These are phyloP conservation scores for Lepilemur septentrionalis DNA, from an alignment of 2,797 vertebrate genomes.

Conservation along the genomic window DNA sequence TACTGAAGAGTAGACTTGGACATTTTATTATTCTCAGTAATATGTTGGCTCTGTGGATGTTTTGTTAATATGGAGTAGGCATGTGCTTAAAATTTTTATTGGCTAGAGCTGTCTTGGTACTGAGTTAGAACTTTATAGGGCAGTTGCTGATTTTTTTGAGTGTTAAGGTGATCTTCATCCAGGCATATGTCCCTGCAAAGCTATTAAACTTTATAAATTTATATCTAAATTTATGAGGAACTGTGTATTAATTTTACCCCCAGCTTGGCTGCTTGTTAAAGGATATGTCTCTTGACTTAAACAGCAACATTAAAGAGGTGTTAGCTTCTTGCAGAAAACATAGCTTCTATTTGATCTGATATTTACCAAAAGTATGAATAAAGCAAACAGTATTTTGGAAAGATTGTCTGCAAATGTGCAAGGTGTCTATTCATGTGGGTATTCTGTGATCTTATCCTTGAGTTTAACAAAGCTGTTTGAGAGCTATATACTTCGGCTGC, in stretches of 20 bases:
- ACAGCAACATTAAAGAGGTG: background rate
- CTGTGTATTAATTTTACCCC: background rate
- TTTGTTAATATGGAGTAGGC: background rate
- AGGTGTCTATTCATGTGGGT: background rate
- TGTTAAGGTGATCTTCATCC: background rate
- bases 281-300: background rate
- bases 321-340: background rate
- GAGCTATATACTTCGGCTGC: background rate
- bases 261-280: background rate
- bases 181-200: background rate
- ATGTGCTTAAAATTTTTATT: background rate
- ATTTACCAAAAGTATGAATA: slow-evolving; percentile 2
- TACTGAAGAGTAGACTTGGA: background rate
- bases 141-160: slow-evolving; percentile 3
- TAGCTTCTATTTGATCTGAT: slow-evolving; percentile 31
- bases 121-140: background rate
- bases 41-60: background rate
- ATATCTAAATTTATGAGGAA: slow-evolving; percentile 7
- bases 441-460: background rate
- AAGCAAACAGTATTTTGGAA: background rate
- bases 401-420: background rate
- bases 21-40: background rate
- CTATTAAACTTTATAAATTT: slow-evolving; percentile 12
- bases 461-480: background rate
- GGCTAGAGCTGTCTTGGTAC: background rate